Base-by-base conservation (phyloP, 2,888 invertebrate genomes). In the Mayetiola destructor region DNA sequence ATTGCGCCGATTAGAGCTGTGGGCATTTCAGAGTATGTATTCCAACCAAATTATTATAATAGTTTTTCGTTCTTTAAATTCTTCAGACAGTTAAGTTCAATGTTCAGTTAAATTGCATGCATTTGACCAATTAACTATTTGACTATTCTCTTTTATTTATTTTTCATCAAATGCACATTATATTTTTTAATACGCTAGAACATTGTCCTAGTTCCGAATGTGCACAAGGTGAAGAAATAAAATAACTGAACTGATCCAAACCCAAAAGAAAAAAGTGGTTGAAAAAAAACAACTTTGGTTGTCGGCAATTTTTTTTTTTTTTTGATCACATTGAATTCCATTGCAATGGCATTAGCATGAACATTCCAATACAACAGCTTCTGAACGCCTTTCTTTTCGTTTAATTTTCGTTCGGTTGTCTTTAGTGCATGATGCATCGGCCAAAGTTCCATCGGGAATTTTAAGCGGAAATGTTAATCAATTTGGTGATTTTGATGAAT, bases 381-480 rank as follows among this genome's bases (percentile, higher is more conserved):
- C 20, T 5, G 5, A 14, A 14, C 37, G 6, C 5, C 37, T 40
- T 40, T 40, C 4, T 8, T 52, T 29, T 9, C 59, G 40, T 57
- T 21, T 29, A 56, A 32, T 30, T 16, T 27, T 36, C 53, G n/a
- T 52, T 2, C 30, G 39, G 20, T n/a, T 56, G 21, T 27, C 66
- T 69, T 58, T 66, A 82, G 82, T 82, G 78, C 77, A 79, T 65
- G 82, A 82, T 68, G 76, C 82, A 4, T 76, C 78, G 9, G 81
- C 79, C n/a, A 81, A 81, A 68, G 65, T 81, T 32, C 76, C 80
- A 35, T 79, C 82, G 12, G 82, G 82, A 39, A 72, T 82, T 54
- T 66, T 82, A 39, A 79, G 75, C 64, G 82, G 82, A 56, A 82
- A 82, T 64, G 75, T 81, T 36, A 81, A 82, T 70, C 82, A 82